Percentiles rank a stretch among this genome's conserved stretches.
These are phyloP conservation scores for Alectoris magna DNA, from an alignment of 2,797 vertebrate species.

Conservation along the genomic window DNA sequence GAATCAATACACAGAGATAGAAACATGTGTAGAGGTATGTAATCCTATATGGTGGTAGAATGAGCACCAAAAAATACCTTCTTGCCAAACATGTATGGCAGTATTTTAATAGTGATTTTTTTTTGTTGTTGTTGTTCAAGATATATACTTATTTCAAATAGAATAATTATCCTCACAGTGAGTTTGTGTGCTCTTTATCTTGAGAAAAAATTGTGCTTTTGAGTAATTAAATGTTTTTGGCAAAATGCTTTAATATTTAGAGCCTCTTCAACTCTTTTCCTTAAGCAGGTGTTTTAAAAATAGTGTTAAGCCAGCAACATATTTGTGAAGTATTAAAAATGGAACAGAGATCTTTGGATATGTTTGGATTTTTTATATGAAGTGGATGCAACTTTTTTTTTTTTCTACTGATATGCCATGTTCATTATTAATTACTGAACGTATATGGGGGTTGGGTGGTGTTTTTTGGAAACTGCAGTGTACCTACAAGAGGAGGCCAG, in stretches of 20 bases:
- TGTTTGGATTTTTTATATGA: background rate
- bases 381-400: background rate
- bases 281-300: background rate
- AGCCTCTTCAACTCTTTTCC: background rate
- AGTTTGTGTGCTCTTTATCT: background rate
- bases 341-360: background rate
- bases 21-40: conserved; percentile 96
- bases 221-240: background rate
- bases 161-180: background rate
- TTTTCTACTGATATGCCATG: background rate
- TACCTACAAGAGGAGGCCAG: background rate
- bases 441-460: background rate
- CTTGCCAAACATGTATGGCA: background rate
- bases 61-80: background rate
- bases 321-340: background rate
- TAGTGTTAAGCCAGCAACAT: background rate
- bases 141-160: background rate
- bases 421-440: background rate
- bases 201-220: background rate
- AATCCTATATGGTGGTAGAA: conserved; percentile 21
- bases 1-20: conserved; percentile 96
- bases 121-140: background rate
- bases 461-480: background rate
- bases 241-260: background rate
- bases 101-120: background rate